Evolutionary conservation across 2,888 invertebrate species (phyloP), one percentile per base, ranked within the genome.

Genomic region (Acronicta leporina): DNA sequence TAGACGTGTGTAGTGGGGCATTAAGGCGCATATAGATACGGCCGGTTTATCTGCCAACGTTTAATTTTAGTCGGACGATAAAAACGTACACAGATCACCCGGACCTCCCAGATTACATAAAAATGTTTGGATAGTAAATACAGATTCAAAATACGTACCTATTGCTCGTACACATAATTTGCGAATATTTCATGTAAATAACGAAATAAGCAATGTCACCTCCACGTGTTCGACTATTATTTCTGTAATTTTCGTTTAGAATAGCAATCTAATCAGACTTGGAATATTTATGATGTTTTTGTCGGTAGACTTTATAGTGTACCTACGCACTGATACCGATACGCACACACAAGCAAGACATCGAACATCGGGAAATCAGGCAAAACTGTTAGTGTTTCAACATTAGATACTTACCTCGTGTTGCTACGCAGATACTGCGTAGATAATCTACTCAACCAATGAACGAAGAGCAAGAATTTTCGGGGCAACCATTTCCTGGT

Each of bases 1-100:
- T 68, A 78, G 72, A 68, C 69, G 58, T 51, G 64, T 63, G 59
- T 64, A 76, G 67, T 68, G 65, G 65, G 61, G 68, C 67, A 73
- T 63, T 54, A 64, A 67, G 59, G 69, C 73, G 57, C 52, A 61
- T 69, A 56, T 53, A 65, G 54, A 65, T 63, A 64, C 60, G 42
- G 58, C 54, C 33, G 40, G 42, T 63, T 66, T 73, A 68, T 76
- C 68, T 62, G 57, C 46, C 57, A 57, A 47, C 25, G 52, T 71
- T 65, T 71, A 59, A 71, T 66, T 65, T 73, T 71, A 60, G 68
- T 67, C 30, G 20, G 35, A 63, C 58, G 58, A 64, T 65, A 67
- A 69, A 68, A 62, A 54, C 20, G 45, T 70, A 61, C 57, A 38
- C 35, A 41, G 40, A 47, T 35, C 47, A 15, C n/a, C 35, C 25